Conservation (phyloP, 2,797 vertebrate genomes). For the Acanthopagrus latus region DNA sequence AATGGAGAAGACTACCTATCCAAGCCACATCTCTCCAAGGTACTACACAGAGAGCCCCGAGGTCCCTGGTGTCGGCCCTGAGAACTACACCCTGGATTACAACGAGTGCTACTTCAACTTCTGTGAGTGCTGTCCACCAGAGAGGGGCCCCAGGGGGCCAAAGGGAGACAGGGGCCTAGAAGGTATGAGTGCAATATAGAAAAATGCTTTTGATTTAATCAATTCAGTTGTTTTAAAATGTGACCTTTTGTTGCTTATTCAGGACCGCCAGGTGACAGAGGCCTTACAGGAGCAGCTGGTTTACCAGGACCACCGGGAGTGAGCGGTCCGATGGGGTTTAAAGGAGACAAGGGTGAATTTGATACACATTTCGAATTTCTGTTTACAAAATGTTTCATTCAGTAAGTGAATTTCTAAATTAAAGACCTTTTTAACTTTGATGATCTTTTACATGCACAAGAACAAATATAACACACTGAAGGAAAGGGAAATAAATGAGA, state of each 20-base stretch:
- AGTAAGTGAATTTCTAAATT: too few relatives aligned
- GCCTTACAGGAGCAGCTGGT: constrained; percentile 87
- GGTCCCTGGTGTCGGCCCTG: constrained; percentile 76
- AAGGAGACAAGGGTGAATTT: constrained; percentile 84
- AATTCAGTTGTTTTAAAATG: constrained; percentile 3
- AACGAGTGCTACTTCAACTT: constrained; percentile 95
- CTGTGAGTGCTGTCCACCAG: constrained; percentile 93
- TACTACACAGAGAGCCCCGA: constrained; percentile 70
- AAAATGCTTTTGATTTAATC: neutral
- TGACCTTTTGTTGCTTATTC: constrained; percentile 27
- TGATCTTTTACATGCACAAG: too few relatives aligned
- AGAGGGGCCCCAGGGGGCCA: constrained; percentile 86
- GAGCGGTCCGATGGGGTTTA: constrained; percentile 80
- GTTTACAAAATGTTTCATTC: neutral
- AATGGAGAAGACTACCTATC: constrained; percentile 71
- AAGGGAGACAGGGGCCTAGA: constrained; percentile 87
- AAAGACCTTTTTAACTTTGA: too few relatives aligned
- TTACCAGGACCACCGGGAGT: constrained; percentile 81
- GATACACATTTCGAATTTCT: neutral
- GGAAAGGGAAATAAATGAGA: too few relatives aligned
- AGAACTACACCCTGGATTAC: constrained; percentile 92
- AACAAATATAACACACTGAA: too few relatives aligned
- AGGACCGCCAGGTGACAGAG: constrained; percentile 90
- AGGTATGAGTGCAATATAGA: constrained; percentile 82
- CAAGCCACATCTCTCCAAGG: constrained; percentile 62